Evolutionary conservation across 1,140 invertebrate genomes (phyloP).

Genomic region (Platyscapa corneri): DNA sequence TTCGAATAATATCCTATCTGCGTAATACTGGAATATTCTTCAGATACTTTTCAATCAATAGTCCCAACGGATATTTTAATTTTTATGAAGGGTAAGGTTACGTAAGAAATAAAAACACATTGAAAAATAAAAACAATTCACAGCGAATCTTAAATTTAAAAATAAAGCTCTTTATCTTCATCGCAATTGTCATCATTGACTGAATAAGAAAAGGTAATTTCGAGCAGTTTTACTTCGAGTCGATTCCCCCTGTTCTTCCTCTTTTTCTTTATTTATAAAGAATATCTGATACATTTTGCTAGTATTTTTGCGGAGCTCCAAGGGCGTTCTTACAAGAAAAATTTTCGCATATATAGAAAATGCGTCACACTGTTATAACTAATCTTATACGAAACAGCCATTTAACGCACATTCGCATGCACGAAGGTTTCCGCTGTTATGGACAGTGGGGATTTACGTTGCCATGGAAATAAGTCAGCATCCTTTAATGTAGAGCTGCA

Average conservation of each 20-base stretch:
- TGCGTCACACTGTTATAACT: constrained; percentile 32
- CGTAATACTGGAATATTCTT: not conserved
- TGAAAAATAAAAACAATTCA: not conserved
- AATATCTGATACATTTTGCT: constrained; percentile 37
- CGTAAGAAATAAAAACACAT: too few relatives aligned
- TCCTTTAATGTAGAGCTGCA: constrained; percentile 32
- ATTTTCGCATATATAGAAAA: not conserved
- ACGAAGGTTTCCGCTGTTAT: not conserved
- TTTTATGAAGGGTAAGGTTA: not conserved
- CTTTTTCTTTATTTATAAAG: constrained; percentile 16
- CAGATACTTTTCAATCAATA: not conserved
- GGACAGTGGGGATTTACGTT: constrained; percentile 53
- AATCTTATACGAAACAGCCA: constrained; percentile 7
- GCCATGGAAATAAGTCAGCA: constrained; percentile 47
- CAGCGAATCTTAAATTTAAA: not conserved
- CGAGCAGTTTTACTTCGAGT: not conserved
- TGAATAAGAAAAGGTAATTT: not conserved
- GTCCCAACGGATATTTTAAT: not conserved
- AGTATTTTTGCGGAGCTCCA: constrained; percentile 1
- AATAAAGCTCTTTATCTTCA: constrained; percentile 5
- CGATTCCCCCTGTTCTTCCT: not conserved
- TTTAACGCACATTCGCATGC: constrained; percentile 48
- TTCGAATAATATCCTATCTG: not conserved
- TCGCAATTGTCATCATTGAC: not conserved
- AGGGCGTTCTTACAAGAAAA: constrained; percentile 4